Evolutionary conservation across 2,797 vertebrate genomes (phyloP), one percentile per base, ranked within the genome.

Genomic region (Glyptemys insculpta): DNA sequence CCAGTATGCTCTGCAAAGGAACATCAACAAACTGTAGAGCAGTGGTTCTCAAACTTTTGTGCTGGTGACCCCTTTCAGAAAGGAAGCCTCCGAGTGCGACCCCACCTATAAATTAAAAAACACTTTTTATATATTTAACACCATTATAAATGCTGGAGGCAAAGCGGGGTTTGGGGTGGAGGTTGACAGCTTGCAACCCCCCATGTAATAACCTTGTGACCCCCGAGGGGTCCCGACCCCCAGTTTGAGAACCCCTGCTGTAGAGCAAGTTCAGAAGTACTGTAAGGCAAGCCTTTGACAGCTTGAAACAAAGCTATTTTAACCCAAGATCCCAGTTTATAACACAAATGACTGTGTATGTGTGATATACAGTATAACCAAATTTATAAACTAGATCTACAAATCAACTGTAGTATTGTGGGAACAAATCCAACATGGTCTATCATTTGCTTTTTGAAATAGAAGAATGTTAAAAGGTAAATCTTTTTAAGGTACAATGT

Each of bases 281-380:
- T 72, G 25, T 34, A 34, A 57, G 74, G 44, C 15, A 0, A 0
- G 34, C 6, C 7, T n/a, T 3, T 2, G 87, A 86, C 56, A 89
- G 37, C 89, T 84, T 85, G 91, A 65, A 68, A 18, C 31, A 47
- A 37, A 52, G 79, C 11, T 87, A 72, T 85, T 79, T 72, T 34
- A 6, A 3, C 49, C 83, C 57, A 88, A 68, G 72, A 92, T 87
- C 83, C 82, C 79, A 27, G 1, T 83, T 19, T n/a, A 8, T 95
- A 94, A 49, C 79, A 80, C 34, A 5, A 65, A 83, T 57, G 3
- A n/a, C 79, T n/a, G 41, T 56, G 19, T 85, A 18, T 12, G 2
- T 83, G n/a, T 90, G 95, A 62, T 95, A 95, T 84, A 85, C 89
- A 96, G 88, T 96, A 95, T 95, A 93, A 96, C 88, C 85, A 92